Conservation (phyloP, 2,888 invertebrate genomes). For the Drosophila paracracens region DNA sequence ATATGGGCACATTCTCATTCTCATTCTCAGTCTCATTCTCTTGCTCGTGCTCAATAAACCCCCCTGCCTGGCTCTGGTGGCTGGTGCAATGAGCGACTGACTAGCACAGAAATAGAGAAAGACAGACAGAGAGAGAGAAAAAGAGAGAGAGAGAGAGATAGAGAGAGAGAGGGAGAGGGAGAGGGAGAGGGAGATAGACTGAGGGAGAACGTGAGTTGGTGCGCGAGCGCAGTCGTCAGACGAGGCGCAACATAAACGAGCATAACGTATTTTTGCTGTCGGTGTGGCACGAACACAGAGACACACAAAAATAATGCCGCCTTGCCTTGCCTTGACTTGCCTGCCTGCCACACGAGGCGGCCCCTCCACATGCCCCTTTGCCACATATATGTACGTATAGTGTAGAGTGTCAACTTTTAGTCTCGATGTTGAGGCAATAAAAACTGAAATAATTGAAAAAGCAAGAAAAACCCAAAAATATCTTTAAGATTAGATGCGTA, state of each 20-base stretch:
- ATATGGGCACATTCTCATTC: constrained; percentile 76
- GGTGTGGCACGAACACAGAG: constrained; percentile 65
- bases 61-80: constrained; percentile 52
- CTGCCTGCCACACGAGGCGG: constrained; percentile 15
- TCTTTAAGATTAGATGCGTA: constrained; percentile 74
- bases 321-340: constrained; percentile 8
- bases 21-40: constrained; percentile 35
- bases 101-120: constrained; percentile 10
- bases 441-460: constrained; percentile 73
- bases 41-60: constrained; percentile 62
- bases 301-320: constrained; percentile 11
- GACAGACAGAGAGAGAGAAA: constrained; percentile 9
- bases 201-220: constrained; percentile 51
- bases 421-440: constrained; percentile 75
- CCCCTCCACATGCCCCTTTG: constrained; percentile 14
- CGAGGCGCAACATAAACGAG: constrained; percentile 75
- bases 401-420: constrained; percentile 78
- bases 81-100: constrained; percentile 48
- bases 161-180: constrained; percentile 12
- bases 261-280: constrained; percentile 80
- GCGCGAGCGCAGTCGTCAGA: constrained; percentile 59
- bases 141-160: constrained; percentile 13
- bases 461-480: constrained; percentile 63
- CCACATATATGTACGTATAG: constrained; percentile 22
- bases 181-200: constrained; percentile 15